phyloP scores from a whole-genome alignment of 2,888 invertebrate species.

The Drosophila pseudotalamancana region DNA sequence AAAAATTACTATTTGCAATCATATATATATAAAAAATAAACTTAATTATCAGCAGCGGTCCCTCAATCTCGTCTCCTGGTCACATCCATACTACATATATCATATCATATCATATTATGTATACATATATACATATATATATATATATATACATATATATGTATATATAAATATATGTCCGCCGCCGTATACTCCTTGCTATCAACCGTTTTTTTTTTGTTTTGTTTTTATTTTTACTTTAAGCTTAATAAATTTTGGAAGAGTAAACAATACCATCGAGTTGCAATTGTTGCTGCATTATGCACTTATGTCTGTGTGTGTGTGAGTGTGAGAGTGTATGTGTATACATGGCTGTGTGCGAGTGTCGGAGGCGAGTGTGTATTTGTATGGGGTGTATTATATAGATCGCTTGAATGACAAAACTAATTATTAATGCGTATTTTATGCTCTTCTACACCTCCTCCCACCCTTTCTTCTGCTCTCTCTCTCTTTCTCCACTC shows the following conservation, averaged over 20 bases:
- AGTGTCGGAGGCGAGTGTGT: constrained; percentile 39
- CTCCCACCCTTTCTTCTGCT: constrained; percentile 38
- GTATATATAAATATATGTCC: constrained; percentile 34
- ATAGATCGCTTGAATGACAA: constrained; percentile 66
- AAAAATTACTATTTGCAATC: constrained; percentile 80
- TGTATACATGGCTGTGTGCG: constrained; percentile 56
- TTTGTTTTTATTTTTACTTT: constrained; percentile 51
- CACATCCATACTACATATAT: constrained; percentile 44
- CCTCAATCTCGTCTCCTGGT: constrained; percentile 33
- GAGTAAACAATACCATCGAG: constrained; percentile 81
- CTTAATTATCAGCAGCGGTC: constrained; percentile 74
- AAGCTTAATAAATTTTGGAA: constrained; percentile 78
- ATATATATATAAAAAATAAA: constrained; percentile 80
- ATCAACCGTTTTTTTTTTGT: constrained; percentile 2
- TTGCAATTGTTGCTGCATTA: constrained; percentile 79
- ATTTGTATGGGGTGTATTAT: constrained; percentile 44
- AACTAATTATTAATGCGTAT: constrained; percentile 74
- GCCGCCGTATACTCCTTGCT: constrained; percentile 28
- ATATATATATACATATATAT: constrained; percentile 38
- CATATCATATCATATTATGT: constrained; percentile 41
- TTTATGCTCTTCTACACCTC: constrained; percentile 64
- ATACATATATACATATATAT: constrained; percentile 35
- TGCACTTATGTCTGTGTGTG: constrained; percentile 56
- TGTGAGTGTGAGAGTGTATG: constrained; percentile 15
- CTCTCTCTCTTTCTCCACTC: constrained; percentile 25